A percentile compares a stretch with the other conserved stretches of the same genome.
Evolutionary conservation across 2,113 vertebrate species (phyloP).

Genomic region (Hyperopisus bebe): DNA sequence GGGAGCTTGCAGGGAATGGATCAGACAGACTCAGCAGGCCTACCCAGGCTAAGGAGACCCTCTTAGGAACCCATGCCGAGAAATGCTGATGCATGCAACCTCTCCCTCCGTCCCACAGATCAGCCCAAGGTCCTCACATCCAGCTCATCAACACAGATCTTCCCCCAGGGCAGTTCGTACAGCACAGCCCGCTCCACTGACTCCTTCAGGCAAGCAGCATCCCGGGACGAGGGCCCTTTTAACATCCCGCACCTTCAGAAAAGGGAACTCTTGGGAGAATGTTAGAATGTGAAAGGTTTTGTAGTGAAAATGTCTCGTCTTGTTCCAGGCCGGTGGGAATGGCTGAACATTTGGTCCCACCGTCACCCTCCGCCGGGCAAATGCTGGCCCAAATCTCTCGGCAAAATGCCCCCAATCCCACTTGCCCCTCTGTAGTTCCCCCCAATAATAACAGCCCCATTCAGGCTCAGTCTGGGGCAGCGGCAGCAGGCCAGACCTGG

Average conservation of each 20-base stretch:
- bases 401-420: conserved; percentile 66
- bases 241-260: neutral
- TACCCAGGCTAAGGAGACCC: neutral
- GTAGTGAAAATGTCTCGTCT: neutral
- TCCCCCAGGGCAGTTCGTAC: conserved; percentile 71
- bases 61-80: neutral
- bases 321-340: conserved; percentile 61
- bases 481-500: conserved; percentile 52
- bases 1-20: neutral
- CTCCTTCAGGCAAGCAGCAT: conserved; percentile 73
- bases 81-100: neutral
- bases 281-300: neutral
- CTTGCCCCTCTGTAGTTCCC: conserved; percentile 46
- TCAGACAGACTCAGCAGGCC: neutral
- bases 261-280: neutral
- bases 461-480: conserved; percentile 34
- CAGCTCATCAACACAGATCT: conserved; percentile 70
- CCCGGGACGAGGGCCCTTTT: neutral
- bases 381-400: conserved; percentile 84
- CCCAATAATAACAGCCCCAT: conserved; percentile 50
- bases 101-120: conserved; percentile 52
- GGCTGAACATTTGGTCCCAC: conserved; percentile 64
- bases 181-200: conserved; percentile 60
- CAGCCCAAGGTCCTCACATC: conserved; percentile 74
- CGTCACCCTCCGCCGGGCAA: conserved; percentile 67